Percentiles rank a stretch among this genome's conserved stretches.
Conservation (phyloP, 2,888 invertebrate genomes). For the Molanna angustata region DNA sequence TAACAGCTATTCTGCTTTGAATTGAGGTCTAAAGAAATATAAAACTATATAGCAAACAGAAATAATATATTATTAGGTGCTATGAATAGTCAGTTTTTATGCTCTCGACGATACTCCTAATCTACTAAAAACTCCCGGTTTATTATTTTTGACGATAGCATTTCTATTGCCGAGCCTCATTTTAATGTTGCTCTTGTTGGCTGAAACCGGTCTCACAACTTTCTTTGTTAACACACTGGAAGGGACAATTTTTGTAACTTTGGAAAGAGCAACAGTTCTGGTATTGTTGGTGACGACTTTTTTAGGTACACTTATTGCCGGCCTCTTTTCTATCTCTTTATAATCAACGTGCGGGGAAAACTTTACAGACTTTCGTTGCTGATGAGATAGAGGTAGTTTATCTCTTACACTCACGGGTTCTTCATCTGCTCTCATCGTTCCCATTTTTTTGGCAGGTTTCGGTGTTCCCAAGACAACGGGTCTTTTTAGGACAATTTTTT, state of each 20-base stretch:
- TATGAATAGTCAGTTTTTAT: too few relatives aligned
- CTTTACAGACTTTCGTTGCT: slow-evolving; percentile 45
- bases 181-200: slow-evolving; percentile 23
- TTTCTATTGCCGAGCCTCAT: slow-evolving; percentile 23
- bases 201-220: slow-evolving; percentile 13
- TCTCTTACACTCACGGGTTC: slow-evolving; percentile 46
- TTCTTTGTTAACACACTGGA: slow-evolving; percentile 6
- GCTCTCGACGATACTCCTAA: slow-evolving; percentile 23
- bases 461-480: slow-evolving; percentile 42
- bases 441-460: slow-evolving; percentile 41
- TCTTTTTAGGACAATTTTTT: slow-evolving; percentile 41
- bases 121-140: slow-evolving; percentile 27
- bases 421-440: slow-evolving; percentile 52
- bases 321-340: slow-evolving; percentile 45
- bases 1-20: too few relatives aligned
- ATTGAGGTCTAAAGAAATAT: too few relatives aligned
- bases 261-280: slow-evolving; percentile 21
- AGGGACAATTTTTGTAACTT: slow-evolving; percentile 11
- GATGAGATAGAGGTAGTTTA: slow-evolving; percentile 43
- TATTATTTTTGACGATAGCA: slow-evolving; percentile 16
- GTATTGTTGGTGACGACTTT: background rate
- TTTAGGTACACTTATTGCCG: slow-evolving; percentile 1
- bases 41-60: too few relatives aligned
- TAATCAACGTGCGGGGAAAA: slow-evolving; percentile 49
- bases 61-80: too few relatives aligned